Conservation (phyloP, 1,140 invertebrate species). For the Lordiphosa clarofinis region DNA sequence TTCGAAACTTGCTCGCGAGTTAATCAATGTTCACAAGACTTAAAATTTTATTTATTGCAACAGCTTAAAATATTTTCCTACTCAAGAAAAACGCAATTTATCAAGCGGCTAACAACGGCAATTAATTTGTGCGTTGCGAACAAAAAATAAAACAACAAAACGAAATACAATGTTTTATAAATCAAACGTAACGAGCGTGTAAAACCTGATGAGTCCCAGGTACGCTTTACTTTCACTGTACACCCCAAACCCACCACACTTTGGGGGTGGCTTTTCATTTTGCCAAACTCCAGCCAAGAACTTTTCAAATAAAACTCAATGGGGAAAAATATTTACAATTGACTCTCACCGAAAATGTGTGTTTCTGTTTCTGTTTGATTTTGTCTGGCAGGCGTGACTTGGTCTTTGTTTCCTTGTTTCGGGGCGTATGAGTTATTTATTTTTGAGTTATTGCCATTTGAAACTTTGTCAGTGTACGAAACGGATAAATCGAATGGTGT, state of each 20-base stretch:
- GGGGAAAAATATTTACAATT: constrained; percentile 73
- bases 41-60: constrained; percentile 9
- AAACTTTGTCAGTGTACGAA: constrained; percentile 26
- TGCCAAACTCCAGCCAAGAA: constrained; percentile 19
- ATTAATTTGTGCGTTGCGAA: constrained; percentile 64
- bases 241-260: too few relatives aligned
- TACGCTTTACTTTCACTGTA: constrained; percentile 1
- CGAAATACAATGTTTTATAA: constrained; percentile 70
- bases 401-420: constrained; percentile 50
- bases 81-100: constrained; percentile 54
- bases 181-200: constrained; percentile 78
- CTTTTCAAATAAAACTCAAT: constrained; percentile 77
- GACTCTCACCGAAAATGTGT: constrained; percentile 15
- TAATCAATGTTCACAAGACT: constrained; percentile 8
- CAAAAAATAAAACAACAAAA: constrained; percentile 16
- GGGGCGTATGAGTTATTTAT: constrained; percentile 74
- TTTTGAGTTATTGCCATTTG: constrained; percentile 69
- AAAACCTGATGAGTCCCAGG: constrained; percentile 45
- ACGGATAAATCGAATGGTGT: not conserved
- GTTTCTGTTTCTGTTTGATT: constrained; percentile 12
- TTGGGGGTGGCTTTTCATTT: constrained; percentile 51
- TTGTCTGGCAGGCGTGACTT: constrained; percentile 64
- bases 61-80: not conserved
- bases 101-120: constrained; percentile 72
- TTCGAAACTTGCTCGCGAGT: not conserved